Evolutionary conservation across 2,113 vertebrate genomes (phyloP).

Genomic region (Nibea albiflora): DNA sequence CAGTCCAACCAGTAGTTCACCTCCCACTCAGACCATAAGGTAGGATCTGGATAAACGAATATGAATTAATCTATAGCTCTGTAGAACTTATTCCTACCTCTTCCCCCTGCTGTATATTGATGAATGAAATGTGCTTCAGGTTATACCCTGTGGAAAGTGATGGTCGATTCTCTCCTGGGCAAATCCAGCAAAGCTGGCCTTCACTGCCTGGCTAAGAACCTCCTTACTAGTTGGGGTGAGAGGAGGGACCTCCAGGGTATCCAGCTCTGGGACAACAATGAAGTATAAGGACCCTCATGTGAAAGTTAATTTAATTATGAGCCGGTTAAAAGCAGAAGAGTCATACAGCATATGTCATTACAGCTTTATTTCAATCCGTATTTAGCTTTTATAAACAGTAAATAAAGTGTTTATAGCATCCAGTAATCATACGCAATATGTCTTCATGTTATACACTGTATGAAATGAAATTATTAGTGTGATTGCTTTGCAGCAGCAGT

Average conservation of each 20-base stretch:
- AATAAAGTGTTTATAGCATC: no score
- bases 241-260: conserved; percentile 77
- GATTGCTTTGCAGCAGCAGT: background rate
- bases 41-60: conserved; percentile 63
- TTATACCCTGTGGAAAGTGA: conserved; percentile 72
- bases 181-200: conserved; percentile 79
- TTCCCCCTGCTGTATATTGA: background rate
- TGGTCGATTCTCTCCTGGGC: conserved; percentile 69
- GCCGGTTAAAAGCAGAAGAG: background rate
- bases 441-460: background rate
- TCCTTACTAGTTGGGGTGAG: conserved; percentile 83
- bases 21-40: conserved; percentile 79
- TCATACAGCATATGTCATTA: background rate
- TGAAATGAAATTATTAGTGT: background rate
- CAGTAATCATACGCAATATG: background rate
- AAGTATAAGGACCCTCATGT: background rate
- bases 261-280: conserved; percentile 60
- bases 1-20: conserved; percentile 83
- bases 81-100: no score
- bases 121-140: background rate
- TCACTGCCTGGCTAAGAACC: conserved; percentile 76
- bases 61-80: background rate
- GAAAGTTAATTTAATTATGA: background rate
- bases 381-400: background rate
- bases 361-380: background rate